Conservation (phyloP, 2,888 invertebrate genomes). For the Drosophila tripunctata region DNA sequence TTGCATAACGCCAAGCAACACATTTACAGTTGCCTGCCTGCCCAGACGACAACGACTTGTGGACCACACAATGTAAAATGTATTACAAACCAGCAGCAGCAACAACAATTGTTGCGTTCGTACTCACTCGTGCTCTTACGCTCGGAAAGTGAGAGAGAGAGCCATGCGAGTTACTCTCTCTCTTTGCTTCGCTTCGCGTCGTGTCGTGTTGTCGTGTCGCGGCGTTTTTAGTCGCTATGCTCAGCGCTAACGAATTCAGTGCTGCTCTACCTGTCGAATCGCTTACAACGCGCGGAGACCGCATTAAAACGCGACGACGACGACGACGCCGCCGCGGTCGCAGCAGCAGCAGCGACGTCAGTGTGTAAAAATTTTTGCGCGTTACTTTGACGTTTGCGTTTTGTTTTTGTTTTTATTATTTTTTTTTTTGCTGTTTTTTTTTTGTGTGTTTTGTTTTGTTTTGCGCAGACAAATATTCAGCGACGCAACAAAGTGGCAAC, state of each 20-base stretch:
- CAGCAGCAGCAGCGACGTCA: conserved; percentile 58
- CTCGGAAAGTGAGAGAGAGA: neutral
- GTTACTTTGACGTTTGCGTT: conserved; percentile 54
- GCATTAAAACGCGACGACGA: conserved; percentile 56
- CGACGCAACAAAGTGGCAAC: conserved; percentile 65
- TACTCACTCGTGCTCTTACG: neutral
- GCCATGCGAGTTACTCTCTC: neutral
- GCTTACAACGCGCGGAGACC: conserved; percentile 65
- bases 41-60: conserved; percentile 30
- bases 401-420: conserved; percentile 12
- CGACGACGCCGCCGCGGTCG: conserved; percentile 49
- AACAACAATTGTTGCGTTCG: conserved; percentile 7
- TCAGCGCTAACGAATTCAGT: conserved; percentile 58
- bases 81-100: conserved; percentile 48
- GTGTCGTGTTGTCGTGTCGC: conserved; percentile 27
- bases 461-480: conserved; percentile 50
- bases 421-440: conserved; percentile 18
- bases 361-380: conserved; percentile 61
- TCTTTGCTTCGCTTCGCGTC: conserved; percentile 17
- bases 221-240: conserved; percentile 47
- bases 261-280: conserved; percentile 78
- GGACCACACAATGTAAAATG: conserved; percentile 55
- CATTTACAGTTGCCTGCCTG: conserved; percentile 50
- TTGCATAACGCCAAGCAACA: conserved; percentile 65
- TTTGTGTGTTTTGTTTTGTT: conserved; percentile 28